Evolutionary conservation across 2,113 vertebrate genomes (phyloP).

Genomic region (Laterallus jamaicensis): DNA sequence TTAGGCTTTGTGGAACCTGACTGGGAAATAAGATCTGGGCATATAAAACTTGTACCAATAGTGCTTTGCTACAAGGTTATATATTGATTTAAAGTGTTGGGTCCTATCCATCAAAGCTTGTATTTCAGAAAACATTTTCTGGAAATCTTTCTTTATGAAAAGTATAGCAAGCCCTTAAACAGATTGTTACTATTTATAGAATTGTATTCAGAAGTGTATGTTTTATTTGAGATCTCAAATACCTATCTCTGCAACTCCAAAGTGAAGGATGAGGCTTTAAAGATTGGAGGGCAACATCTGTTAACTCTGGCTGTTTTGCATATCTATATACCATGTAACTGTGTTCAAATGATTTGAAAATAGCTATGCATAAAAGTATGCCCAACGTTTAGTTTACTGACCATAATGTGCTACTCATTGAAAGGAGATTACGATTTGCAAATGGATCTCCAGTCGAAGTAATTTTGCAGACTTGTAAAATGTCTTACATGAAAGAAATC

Average conservation of each 20-base stretch:
- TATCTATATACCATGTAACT: conserved; percentile 19
- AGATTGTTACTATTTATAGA: not conserved
- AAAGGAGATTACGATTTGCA: conserved; percentile 61
- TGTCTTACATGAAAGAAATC: conserved; percentile 55
- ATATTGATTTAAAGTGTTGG: not conserved
- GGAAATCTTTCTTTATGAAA: not conserved
- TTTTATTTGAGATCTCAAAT: conserved; percentile 35
- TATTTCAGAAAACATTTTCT: not conserved
- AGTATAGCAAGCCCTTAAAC: not conserved
- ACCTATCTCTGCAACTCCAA: not conserved
- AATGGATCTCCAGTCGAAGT: conserved; percentile 80
- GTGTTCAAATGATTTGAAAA: conserved; percentile 41
- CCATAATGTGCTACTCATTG: conserved; percentile 23
- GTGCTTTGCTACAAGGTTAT: not conserved
- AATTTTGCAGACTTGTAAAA: conserved; percentile 71
- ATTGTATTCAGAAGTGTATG: not conserved
- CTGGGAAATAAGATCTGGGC: not conserved
- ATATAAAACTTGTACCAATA: not conserved
- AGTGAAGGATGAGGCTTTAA: conserved; percentile 51
- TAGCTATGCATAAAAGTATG: not conserved
- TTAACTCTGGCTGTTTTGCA: conserved; percentile 44
- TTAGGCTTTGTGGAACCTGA: not conserved
- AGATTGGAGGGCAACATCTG: conserved; percentile 46
- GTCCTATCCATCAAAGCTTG: not conserved
- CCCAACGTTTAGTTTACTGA: conserved; percentile 41